Conservation (phyloP, 2,797 vertebrate species). For the Onychomys torridus region DNA sequence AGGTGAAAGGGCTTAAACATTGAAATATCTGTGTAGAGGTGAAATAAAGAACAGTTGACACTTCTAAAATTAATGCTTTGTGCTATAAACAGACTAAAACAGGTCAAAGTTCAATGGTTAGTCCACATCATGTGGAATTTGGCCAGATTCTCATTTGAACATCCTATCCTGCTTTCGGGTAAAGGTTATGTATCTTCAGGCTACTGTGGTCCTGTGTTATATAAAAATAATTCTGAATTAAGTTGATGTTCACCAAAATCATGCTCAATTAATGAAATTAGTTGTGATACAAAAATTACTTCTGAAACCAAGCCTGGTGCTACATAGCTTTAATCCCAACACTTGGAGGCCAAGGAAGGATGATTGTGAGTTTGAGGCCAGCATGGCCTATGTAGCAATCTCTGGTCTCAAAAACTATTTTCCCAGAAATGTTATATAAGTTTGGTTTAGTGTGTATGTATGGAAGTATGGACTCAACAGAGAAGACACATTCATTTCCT, state of each 20-base stretch:
- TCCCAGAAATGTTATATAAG: background rate
- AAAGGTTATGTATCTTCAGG: background rate
- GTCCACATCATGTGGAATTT: background rate
- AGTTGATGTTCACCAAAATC: background rate
- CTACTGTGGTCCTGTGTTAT: background rate
- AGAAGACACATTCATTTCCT: background rate
- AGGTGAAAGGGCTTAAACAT: slow-evolving; percentile 15
- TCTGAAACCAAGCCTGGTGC: background rate
- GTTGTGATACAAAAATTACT: background rate
- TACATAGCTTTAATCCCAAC: background rate
- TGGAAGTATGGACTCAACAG: background rate
- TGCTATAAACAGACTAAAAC: background rate
- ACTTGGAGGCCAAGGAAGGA: background rate
- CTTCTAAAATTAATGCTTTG: background rate
- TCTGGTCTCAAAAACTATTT: background rate
- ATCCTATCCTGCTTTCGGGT: background rate
- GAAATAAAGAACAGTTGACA: background rate
- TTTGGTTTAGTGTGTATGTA: background rate
- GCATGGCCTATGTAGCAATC: background rate
- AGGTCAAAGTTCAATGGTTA: slow-evolving; percentile 12
- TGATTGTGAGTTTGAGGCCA: background rate
- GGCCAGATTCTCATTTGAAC: background rate
- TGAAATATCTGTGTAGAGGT: background rate
- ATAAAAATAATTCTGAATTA: background rate
- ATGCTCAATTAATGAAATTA: background rate